Percentiles rank a stretch among this genome's conserved stretches.
These are phyloP conservation scores for Girardinichthys multiradiatus DNA, from an alignment of 2,113 vertebrate species.

Conservation along the genomic window DNA sequence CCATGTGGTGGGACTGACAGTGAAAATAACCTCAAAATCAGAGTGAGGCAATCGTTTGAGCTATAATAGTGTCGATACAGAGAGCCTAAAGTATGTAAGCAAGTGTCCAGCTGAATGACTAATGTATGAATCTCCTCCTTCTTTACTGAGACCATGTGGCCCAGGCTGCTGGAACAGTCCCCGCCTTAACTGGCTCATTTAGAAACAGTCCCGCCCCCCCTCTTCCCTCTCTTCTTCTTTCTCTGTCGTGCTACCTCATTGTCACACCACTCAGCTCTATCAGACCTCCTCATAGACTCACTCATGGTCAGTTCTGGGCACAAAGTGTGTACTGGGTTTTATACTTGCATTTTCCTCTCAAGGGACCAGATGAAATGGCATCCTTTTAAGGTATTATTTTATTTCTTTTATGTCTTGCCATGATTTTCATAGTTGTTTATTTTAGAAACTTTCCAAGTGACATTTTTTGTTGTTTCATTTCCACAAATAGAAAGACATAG, in stretches of 20 bases:
- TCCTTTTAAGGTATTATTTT: slow-evolving; percentile 58
- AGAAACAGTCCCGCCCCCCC: slow-evolving; percentile 41
- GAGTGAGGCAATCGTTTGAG: too few species aligned
- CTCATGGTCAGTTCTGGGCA: slow-evolving; percentile 36
- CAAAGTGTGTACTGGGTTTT: slow-evolving; percentile 27
- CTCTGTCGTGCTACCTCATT: slow-evolving; percentile 33
- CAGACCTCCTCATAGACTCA: slow-evolving; percentile 45
- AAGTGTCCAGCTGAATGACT: background rate
- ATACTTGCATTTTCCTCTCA: slow-evolving; percentile 18
- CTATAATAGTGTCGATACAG: background rate
- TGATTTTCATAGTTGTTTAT: background rate
- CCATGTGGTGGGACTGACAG: too few species aligned
- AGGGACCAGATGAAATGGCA: slow-evolving; percentile 44
- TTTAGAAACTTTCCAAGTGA: background rate
- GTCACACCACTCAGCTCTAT: slow-evolving; percentile 38
- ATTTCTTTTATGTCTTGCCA: slow-evolving; percentile 6
- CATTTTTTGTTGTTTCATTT: background rate
- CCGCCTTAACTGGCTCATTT: slow-evolving; percentile 62
- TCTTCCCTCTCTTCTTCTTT: background rate
- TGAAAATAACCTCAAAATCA: too few species aligned
- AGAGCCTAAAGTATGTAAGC: background rate
- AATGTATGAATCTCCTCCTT: slow-evolving; percentile 14
- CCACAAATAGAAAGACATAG: background rate
- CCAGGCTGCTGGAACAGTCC: slow-evolving; percentile 21
- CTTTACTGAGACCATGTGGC: slow-evolving; percentile 32